Percentiles rank a stretch among this genome's conserved stretches.
Conservation (phyloP, 2,888 invertebrate species). For the Dolichomitus sp. region DNA sequence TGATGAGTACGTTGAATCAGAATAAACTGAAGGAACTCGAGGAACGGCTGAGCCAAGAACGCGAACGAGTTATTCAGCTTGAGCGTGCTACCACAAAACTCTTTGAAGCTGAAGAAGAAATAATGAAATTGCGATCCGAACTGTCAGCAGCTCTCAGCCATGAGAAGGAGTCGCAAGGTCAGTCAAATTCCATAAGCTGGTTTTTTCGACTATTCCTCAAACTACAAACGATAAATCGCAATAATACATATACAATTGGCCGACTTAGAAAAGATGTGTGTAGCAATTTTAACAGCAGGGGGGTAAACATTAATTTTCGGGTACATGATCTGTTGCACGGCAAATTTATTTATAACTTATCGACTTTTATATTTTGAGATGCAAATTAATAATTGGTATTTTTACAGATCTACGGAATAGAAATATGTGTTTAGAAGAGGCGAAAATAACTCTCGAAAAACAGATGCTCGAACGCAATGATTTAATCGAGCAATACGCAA, state of each 20-base stretch:
- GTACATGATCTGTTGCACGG: too few species aligned
- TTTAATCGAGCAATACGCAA: slow-evolving; percentile 81
- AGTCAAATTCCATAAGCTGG: background rate
- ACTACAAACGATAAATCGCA: background rate
- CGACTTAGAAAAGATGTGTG: too few species aligned
- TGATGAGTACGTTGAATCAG: slow-evolving; percentile 86
- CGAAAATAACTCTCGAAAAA: slow-evolving; percentile 81
- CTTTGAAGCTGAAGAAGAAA: slow-evolving; percentile 90
- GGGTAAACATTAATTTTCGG: too few species aligned
- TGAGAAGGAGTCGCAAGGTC: slow-evolving; percentile 73
- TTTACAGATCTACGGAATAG: slow-evolving; percentile 76
- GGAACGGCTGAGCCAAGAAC: slow-evolving; percentile 85
- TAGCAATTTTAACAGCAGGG: too few species aligned
- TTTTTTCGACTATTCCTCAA: background rate
- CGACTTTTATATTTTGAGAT: too few species aligned
- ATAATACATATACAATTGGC: background rate
- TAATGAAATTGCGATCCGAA: slow-evolving; percentile 88
- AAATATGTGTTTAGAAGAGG: slow-evolving; percentile 81
- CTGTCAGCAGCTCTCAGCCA: slow-evolving; percentile 84
- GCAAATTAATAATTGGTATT: background rate
- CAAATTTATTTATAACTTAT: too few species aligned
- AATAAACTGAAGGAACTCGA: slow-evolving; percentile 87
- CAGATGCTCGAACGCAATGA: slow-evolving; percentile 80
- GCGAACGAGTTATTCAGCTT: slow-evolving; percentile 85
- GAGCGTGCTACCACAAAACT: slow-evolving; percentile 88